A percentile compares a stretch with the other conserved stretches of the same genome.
phyloP scores from a whole-genome alignment of 2,113 vertebrate genomes.

The Cathartes aura region DNA sequence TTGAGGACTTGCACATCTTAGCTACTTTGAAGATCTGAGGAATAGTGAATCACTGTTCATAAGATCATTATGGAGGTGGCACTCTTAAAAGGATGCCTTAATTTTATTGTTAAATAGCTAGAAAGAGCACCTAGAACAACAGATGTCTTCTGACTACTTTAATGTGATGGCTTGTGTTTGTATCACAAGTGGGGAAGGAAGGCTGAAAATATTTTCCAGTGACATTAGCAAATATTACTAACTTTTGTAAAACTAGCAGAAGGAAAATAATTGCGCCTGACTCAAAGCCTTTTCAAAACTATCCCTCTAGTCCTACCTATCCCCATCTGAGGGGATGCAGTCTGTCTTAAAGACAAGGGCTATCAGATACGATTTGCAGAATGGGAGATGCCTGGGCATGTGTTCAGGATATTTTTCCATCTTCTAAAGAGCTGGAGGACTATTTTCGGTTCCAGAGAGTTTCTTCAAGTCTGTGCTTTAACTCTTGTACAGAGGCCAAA shows the following conservation, averaged over 20 bases:
- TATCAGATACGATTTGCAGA: background rate
- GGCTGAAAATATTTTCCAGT: background rate
- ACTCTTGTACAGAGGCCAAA: background rate
- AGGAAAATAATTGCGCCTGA: background rate
- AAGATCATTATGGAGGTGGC: background rate
- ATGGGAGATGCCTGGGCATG: background rate
- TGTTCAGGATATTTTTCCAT: background rate
- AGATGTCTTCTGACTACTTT: background rate
- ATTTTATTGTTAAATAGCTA: background rate
- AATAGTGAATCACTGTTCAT: background rate
- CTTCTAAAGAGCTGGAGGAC: background rate
- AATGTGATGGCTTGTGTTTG: background rate
- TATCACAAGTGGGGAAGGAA: background rate
- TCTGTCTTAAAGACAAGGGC: background rate
- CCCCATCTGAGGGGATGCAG: background rate
- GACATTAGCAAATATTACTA: background rate
- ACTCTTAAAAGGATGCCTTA: background rate
- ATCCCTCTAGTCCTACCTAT: background rate
- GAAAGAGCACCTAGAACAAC: background rate
- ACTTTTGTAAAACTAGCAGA: background rate
- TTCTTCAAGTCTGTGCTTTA: background rate
- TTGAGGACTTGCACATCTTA: background rate
- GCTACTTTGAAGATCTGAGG: slow-evolving; percentile 22
- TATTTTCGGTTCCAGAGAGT: background rate
- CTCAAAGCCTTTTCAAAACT: background rate